These are phyloP conservation scores for Chydorus sphaericus DNA, from an alignment of 2,888 invertebrate genomes.

Conservation along the genomic window DNA sequence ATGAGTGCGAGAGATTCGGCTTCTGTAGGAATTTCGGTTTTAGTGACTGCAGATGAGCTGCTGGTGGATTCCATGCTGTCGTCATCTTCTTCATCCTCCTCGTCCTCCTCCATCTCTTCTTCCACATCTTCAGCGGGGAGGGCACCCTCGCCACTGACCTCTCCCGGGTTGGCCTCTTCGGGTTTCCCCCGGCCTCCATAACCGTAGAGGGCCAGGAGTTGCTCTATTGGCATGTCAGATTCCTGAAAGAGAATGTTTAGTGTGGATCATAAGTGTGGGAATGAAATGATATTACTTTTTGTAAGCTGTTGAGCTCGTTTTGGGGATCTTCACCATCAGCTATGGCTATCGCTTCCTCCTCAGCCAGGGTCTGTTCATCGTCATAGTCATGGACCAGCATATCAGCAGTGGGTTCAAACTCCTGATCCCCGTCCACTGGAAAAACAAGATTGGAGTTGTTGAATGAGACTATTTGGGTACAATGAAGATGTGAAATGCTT, in stretches of 20 bases:
- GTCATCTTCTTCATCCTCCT: constrained; percentile 22
- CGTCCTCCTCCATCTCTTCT: constrained; percentile 19
- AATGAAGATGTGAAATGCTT: neutral
- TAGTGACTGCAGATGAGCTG: neutral
- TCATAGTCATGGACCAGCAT: constrained; percentile 97
- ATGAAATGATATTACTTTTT: constrained; percentile 39
- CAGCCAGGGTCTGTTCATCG: constrained; percentile 89
- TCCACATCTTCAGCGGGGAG: constrained; percentile 7
- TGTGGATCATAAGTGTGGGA: no score
- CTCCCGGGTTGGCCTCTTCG: constrained; percentile 49
- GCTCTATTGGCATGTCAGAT: constrained; percentile 91
- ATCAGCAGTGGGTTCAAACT: constrained; percentile 83
- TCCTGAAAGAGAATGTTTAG: constrained; percentile 37
- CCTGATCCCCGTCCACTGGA: constrained; percentile 27
- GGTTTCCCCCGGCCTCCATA: constrained; percentile 46
- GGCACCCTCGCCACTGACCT: constrained; percentile 11
- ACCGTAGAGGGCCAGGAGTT: constrained; percentile 77
- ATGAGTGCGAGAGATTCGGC: neutral
- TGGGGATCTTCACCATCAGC: constrained; percentile 65
- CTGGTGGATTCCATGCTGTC: constrained; percentile 7
- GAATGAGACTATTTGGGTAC: neutral
- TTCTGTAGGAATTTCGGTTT: neutral
- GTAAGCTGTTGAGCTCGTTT: constrained; percentile 74
- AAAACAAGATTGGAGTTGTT: neutral
- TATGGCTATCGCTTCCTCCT: constrained; percentile 88